Percentiles rank a stretch among this genome's conserved stretches.
Evolutionary conservation across 2,113 vertebrate species (phyloP).

Genomic region (Menidia beryllina): DNA sequence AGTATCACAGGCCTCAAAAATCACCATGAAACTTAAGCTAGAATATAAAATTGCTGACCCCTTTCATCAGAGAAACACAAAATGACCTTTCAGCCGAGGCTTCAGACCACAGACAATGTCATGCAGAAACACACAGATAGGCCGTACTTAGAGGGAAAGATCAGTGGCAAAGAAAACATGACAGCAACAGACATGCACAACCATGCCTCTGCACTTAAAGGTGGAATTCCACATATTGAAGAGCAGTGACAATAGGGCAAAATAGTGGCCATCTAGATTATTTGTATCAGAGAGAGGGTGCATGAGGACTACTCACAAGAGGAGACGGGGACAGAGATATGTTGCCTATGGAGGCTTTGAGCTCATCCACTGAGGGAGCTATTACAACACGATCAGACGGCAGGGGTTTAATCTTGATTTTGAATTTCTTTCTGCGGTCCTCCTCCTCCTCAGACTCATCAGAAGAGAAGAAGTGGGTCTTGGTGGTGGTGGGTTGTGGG

Average conservation of each 20-base stretch:
- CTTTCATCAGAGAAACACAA: background rate
- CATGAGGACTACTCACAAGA: constrained; percentile 87
- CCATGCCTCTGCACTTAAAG: background rate
- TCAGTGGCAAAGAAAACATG: no score
- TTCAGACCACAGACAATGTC: background rate
- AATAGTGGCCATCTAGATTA: no score
- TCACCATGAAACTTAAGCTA: constrained; percentile 8
- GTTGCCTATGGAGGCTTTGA: constrained; percentile 95
- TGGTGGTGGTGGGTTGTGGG: constrained; percentile 83
- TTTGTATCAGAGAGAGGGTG: background rate
- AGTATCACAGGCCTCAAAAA: constrained; percentile 12
- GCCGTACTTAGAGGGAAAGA: no score
- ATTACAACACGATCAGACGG: constrained; percentile 82
- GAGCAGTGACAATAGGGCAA: background rate
- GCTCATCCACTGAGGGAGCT: constrained; percentile 89
- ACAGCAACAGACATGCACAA: no score
- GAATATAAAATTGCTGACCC: background rate
- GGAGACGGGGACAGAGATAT: constrained; percentile 94
- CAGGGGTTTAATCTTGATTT: constrained; percentile 96
- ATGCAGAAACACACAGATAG: background rate
- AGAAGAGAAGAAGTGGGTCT: constrained; percentile 95
- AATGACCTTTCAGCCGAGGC: background rate
- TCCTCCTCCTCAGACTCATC: constrained; percentile 97
- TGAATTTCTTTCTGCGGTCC: constrained; percentile 94
- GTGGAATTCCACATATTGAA: background rate